Base-by-base conservation (phyloP, 1,140 invertebrate species). In the Bombus terrestris region DNA sequence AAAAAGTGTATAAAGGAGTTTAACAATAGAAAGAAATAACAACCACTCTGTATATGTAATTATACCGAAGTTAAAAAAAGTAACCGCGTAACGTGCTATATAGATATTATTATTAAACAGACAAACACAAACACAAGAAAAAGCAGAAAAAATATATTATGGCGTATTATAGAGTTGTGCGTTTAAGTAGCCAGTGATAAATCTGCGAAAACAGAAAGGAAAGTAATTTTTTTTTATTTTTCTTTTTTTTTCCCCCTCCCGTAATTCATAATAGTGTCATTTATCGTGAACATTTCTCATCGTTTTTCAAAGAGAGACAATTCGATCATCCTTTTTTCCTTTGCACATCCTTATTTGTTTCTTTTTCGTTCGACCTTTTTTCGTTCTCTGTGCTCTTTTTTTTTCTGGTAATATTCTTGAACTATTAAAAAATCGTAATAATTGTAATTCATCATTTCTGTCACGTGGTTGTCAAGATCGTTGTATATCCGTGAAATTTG, bases 141-240 rank as follows among this genome's bases (percentile, higher is more conserved):
- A 37, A 57, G 6, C 35, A 39, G 37, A 77, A 47, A n/a, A 62
- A 83, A 71, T 64, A 43, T 82, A 82, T 88, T 85, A 90, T 88
- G 89, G 81, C 90, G 86, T 91, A 92, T 83, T 90, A 90, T 93
- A 92, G 90, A 41, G 37, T 91, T 88, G 90, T 88, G 92, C 92
- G 87, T 92, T 93, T 89, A 81, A 88, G 88, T 91, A 91, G 83
- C 77, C 86, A 62, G 73, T 88, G 90, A 92, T 79, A 71, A 69
- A 68, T 35, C 53, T 89, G 86, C 81, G 87, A 88, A 88, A 90
- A 93, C 88, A 85, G 90, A 86, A 89, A 91, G 83, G 87, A 90
- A 92, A 93, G 91, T 92, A 92, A 92, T 35, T 9, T 79, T 39
- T 47, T 66, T 66, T 66, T 66, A 66, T 62, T 39, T 41, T 35